Conservation (phyloP, 2,888 invertebrate genomes). For the Drosophila fungiperda region DNA sequence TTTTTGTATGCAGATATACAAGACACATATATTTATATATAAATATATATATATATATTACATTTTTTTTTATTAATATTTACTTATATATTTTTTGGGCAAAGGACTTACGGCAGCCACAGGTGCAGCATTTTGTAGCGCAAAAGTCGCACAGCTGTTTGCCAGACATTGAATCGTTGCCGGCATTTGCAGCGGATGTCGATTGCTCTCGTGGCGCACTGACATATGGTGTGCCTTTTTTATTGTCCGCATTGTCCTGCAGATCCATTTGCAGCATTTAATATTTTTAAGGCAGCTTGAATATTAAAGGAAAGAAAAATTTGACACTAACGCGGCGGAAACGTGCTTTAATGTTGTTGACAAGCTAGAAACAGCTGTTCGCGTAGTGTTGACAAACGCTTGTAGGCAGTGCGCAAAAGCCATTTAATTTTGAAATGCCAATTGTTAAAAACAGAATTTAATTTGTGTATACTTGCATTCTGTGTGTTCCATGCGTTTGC, state of each 20-base stretch:
- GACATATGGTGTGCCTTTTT: neutral
- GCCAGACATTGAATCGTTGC: slow-evolving; percentile 1
- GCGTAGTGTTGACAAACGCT: slow-evolving; percentile 40
- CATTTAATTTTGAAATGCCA: slow-evolving; percentile 9
- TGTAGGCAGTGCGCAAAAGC: slow-evolving; percentile 3
- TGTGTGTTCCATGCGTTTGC: neutral
- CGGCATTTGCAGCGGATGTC: slow-evolving; percentile 6
- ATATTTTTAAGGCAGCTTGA: neutral
- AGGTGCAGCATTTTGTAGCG: slow-evolving; percentile 32
- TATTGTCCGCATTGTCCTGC: neutral
- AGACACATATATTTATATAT: too few species aligned
- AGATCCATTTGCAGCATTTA: slow-evolving; percentile 13
- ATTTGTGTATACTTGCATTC: neutral
- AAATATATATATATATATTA: neutral
- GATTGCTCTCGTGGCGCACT: neutral
- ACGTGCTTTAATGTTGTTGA: slow-evolving; percentile 4
- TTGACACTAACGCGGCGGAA: neutral
- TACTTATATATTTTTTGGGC: neutral
- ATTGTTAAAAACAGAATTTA: neutral
- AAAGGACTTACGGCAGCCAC: slow-evolving; percentile 53
- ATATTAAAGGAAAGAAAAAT: neutral
- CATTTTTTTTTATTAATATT: too few species aligned
- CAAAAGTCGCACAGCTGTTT: slow-evolving; percentile 41
- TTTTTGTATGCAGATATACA: neutral
- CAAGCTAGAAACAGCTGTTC: slow-evolving; percentile 36